Percentiles rank a stretch among this genome's conserved stretches.
phyloP scores from a whole-genome alignment of 2,888 invertebrate genomes.

The Drosophila aldrichi region DNA sequence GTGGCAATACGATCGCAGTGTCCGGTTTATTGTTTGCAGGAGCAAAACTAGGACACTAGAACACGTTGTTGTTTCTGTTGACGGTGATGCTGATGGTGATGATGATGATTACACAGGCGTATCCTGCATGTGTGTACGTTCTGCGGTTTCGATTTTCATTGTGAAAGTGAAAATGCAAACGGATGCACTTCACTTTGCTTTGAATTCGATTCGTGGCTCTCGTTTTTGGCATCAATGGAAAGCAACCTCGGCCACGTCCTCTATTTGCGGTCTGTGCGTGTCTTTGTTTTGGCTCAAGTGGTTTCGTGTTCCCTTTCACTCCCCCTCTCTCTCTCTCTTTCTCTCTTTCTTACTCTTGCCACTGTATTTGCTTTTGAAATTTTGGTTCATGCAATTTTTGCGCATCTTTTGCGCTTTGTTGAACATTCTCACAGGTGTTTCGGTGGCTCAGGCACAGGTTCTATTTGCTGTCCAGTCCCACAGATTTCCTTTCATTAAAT shows the following conservation, averaged over 20 bases:
- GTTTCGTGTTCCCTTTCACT: constrained; percentile 48
- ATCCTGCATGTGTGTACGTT: constrained; percentile 64
- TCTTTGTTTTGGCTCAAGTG: constrained; percentile 65
- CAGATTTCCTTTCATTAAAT: constrained; percentile 36
- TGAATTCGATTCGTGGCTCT: constrained; percentile 17
- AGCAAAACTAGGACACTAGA: constrained; percentile 61
- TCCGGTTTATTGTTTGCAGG: constrained; percentile 77
- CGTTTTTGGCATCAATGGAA: constrained; percentile 31
- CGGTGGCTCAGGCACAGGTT: constrained; percentile 32
- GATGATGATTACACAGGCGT: constrained; percentile 60
- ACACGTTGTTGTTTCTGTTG: constrained; percentile 28
- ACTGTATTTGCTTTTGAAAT: constrained; percentile 47
- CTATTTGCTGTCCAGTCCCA: constrained; percentile 68
- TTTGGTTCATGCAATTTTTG: constrained; percentile 72
- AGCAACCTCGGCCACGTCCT: constrained; percentile 24
- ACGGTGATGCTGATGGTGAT: constrained; percentile 20
- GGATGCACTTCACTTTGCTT: constrained; percentile 68
- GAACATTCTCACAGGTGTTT: constrained; percentile 75
- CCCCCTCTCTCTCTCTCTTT: not conserved
- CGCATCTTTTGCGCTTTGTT: constrained; percentile 70
- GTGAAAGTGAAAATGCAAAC: constrained; percentile 80
- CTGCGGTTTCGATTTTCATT: constrained; percentile 79
- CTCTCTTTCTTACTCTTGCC: not conserved
- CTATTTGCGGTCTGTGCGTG: constrained; percentile 59
- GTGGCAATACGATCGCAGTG: constrained; percentile 80